phyloP scores from a whole-genome alignment of 2,797 vertebrate genomes.

The Thaleichthys pacificus region DNA sequence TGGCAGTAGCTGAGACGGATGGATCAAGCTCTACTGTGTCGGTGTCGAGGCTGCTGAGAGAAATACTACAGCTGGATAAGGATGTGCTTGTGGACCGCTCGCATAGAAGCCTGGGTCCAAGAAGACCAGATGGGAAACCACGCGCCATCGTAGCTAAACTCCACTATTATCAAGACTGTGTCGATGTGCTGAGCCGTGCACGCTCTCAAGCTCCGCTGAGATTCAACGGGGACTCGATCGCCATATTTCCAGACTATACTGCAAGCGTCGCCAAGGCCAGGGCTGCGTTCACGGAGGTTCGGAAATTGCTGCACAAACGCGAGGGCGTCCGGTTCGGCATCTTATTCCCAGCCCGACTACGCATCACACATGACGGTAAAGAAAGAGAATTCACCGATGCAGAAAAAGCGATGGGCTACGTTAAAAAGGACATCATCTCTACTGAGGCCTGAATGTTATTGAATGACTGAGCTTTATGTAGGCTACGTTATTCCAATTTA shows the following conservation, averaged over 20 bases:
- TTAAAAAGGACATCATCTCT: constrained; percentile 17
- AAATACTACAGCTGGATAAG: constrained; percentile 24
- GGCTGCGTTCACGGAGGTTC: constrained; percentile 16
- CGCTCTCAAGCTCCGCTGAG: background rate
- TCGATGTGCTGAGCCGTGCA: constrained; percentile 1
- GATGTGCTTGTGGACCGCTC: constrained; percentile 20
- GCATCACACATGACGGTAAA: background rate
- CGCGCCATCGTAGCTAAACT: constrained; percentile 12
- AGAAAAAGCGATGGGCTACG: constrained; percentile 8
- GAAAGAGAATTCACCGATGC: constrained; percentile 13
- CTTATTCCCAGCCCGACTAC: constrained; percentile 13
- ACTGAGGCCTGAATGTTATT: background rate
- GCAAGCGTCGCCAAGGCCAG: constrained; percentile 15
- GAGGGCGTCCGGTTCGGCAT: constrained; percentile 4
- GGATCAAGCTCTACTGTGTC: constrained; percentile 4
- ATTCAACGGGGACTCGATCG: constrained; percentile 15
- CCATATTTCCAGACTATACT: constrained; percentile 29
- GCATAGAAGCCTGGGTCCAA: constrained; percentile 14
- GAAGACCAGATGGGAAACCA: constrained; percentile 9
- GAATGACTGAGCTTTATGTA: too few relatives aligned
- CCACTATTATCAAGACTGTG: constrained; percentile 25
- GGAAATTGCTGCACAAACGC: too few relatives aligned
- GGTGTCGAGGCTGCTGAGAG: constrained; percentile 19
- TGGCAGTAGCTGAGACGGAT: background rate
- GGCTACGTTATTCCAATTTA: too few relatives aligned